Percentiles rank a stretch among this genome's conserved stretches.
phyloP scores from a whole-genome alignment of 1,140 invertebrate species.

The Platyscapa corneri region DNA sequence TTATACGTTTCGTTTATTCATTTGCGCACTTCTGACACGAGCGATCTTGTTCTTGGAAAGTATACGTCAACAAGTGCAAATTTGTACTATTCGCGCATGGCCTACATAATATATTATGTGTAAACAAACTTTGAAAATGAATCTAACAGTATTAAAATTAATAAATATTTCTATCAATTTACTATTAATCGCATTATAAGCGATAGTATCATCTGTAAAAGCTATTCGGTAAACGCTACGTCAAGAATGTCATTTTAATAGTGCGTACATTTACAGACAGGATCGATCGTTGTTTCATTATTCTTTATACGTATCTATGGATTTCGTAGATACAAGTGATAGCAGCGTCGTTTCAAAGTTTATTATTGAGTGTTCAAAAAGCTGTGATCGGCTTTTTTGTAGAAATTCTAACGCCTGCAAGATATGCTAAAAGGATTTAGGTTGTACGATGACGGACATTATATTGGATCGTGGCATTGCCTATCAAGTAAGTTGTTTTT shows the following conservation, averaged over 20 bases:
- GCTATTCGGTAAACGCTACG: neutral
- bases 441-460: slow-evolving; percentile 27
- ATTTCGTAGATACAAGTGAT: neutral
- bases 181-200: neutral
- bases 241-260: neutral
- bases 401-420: neutral
- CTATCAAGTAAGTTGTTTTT: slow-evolving; percentile 17
- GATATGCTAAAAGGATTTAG: slow-evolving; percentile 7
- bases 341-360: neutral
- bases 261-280: neutral
- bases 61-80: neutral
- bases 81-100: neutral
- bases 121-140: neutral
- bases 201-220: neutral
- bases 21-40: neutral
- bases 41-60: neutral
- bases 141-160: neutral
- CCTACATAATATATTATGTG: neutral
- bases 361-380: neutral
- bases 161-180: neutral
- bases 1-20: neutral
- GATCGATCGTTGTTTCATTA: neutral
- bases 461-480: slow-evolving; percentile 24
- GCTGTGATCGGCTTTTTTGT: neutral
- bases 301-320: neutral